A percentile compares a stretch with the other conserved stretches of the same genome.
Evolutionary conservation across 2,888 invertebrate genomes (phyloP).

Genomic region (Himalopsyche kuldschensis): DNA sequence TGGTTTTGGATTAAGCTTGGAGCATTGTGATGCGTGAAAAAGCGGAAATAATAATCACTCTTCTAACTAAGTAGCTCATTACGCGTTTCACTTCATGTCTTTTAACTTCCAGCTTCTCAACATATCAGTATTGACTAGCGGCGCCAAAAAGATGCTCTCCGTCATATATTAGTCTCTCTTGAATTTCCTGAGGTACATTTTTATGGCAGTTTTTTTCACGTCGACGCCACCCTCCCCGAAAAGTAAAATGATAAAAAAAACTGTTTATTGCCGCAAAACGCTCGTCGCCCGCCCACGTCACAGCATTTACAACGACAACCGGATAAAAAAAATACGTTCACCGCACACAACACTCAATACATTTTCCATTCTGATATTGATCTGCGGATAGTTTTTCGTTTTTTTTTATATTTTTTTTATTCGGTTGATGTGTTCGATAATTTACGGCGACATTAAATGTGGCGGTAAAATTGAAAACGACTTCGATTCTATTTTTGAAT

Average conservation of each 20-base stretch:
- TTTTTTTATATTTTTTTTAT: background rate
- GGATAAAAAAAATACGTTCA: background rate
- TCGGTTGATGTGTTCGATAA: background rate
- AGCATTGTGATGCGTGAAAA: too few species aligned
- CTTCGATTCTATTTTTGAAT: background rate
- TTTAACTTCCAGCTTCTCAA: background rate
- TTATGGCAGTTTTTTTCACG: background rate
- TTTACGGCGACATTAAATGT: background rate
- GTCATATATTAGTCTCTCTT: background rate
- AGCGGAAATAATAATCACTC: too few species aligned
- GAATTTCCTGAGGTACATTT: background rate
- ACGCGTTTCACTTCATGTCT: too few species aligned
- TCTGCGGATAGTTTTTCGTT: background rate
- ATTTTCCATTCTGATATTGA: background rate
- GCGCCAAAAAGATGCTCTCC: background rate
- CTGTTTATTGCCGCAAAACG: background rate
- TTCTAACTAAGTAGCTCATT: too few species aligned
- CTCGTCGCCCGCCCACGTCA: background rate
- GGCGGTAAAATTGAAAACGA: background rate
- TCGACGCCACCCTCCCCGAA: background rate
- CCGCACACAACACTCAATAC: background rate
- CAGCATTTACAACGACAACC: background rate
- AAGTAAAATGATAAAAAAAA: background rate
- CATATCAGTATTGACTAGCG: background rate
- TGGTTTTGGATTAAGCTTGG: too few species aligned